phyloP scores from a whole-genome alignment of 1,140 invertebrate species.

The Acromyrmex charruanus region DNA sequence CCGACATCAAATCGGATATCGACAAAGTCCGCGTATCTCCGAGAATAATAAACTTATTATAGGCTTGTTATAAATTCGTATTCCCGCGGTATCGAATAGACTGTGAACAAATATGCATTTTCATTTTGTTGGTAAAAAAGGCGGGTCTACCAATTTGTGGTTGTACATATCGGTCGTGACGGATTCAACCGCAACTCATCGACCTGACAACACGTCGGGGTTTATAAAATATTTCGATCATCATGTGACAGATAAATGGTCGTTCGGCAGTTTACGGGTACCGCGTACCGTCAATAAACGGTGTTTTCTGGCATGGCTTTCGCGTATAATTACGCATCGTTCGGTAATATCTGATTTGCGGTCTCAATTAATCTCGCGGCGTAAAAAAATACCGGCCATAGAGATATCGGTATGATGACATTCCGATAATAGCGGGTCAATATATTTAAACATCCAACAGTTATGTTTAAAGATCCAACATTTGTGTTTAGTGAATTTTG shows the following conservation, averaged over 20 bases:
- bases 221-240: slow-evolving; percentile 62
- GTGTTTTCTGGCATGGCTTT: slow-evolving; percentile 19
- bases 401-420: background rate
- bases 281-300: slow-evolving; percentile 18
- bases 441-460: background rate
- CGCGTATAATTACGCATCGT: slow-evolving; percentile 35
- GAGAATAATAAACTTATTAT: slow-evolving; percentile 39
- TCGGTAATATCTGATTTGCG: slow-evolving; percentile 55
- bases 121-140: slow-evolving; percentile 7
- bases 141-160: slow-evolving; percentile 28
- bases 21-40: background rate
- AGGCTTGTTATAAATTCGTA: slow-evolving; percentile 38
- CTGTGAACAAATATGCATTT: background rate
- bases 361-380: slow-evolving; percentile 48
- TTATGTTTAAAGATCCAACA: slow-evolving; percentile 21
- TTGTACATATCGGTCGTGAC: slow-evolving; percentile 29
- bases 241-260: slow-evolving; percentile 43
- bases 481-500: background rate
- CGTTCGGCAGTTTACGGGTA: slow-evolving; percentile 12
- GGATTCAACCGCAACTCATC: slow-evolving; percentile 45
- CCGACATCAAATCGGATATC: slow-evolving; percentile 10
- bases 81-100: background rate
- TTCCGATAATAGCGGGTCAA: slow-evolving; percentile 10
- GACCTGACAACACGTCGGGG: slow-evolving; percentile 24
- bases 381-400: slow-evolving; percentile 25